These are phyloP conservation scores for Perodicticus potto DNA, from an alignment of 2,797 vertebrate species.

Conservation along the genomic window DNA sequence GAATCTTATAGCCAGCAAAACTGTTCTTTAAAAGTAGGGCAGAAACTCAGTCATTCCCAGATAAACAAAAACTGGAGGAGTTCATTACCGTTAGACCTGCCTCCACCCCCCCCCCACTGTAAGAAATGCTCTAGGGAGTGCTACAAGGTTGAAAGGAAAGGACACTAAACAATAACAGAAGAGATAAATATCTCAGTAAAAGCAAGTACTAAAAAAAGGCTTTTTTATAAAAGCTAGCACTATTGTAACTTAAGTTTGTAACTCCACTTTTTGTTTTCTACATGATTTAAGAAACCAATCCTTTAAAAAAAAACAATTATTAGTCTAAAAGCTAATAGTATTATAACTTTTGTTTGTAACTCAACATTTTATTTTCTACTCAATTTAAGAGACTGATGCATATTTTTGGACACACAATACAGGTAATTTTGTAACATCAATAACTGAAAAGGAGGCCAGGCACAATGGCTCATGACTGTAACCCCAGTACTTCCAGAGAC, in stretches of 20 bases:
- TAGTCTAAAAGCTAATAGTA: neutral
- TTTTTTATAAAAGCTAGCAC: neutral
- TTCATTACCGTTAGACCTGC: neutral
- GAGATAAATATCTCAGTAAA: constrained; percentile 3
- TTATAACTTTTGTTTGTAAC: neutral
- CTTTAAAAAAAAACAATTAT: neutral
- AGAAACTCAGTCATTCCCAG: neutral
- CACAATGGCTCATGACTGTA: no score
- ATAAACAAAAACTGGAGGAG: neutral
- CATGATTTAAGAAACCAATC: neutral
- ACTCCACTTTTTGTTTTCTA: neutral
- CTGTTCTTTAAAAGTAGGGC: neutral
- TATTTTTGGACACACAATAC: neutral
- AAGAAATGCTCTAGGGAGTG: neutral
- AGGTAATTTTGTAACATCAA: neutral
- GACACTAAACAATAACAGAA: neutral
- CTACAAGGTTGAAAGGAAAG: neutral
- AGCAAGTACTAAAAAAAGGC: neutral
- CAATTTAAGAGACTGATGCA: neutral
- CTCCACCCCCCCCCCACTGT: neutral
- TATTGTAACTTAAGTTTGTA: neutral
- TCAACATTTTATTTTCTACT: neutral
- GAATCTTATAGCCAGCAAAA: neutral
- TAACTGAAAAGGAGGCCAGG: neutral
- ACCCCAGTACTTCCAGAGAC: no score